Base-by-base conservation (phyloP, 2,113 vertebrate species). In the Euleptes europaea region DNA sequence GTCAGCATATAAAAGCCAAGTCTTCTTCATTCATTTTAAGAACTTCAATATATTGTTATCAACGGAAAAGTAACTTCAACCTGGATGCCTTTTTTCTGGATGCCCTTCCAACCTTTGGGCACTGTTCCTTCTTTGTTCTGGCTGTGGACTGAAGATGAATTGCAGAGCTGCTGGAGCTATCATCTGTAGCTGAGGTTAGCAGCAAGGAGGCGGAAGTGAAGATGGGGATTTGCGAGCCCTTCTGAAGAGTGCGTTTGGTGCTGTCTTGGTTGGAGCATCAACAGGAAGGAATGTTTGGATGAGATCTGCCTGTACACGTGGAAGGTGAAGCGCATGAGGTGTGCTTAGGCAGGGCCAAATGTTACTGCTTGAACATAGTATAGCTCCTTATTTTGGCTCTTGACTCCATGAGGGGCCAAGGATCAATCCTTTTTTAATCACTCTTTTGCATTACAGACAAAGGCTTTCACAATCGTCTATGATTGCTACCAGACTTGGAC, bases 401-500 rank as follows among this genome's bases (percentile, higher is more conserved):
- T 92, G 85, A 88, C 17, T 92, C 83, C 83, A 4, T 28, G 78
- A 51, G 78, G 88, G 49, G 60, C 86, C 85, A 87, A 90, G 91
- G 92, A 91, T 91, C 91, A 93, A 90, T 91, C 72, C 82, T 88
- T 89, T 94, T 95, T 93, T 91, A n/a, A 91, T 90, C 93, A 80
- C 89, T 79, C 84, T 83, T 84, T 93, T 92, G 85, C 75, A 0
- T 91, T 92, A 9, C 89, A 94, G 87, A 3, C 33, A 89, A 90
- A 92, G 94, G 94, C 90, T 88, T 66, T 54, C 15, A 67, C 92
- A 91, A 85, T 87, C 87, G 86, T 15, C 81, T 40, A 0, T 91
- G 94, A 95, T 95, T 93, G 85, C 88, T 95, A 88, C 89, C 95
- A 96, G 96, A 91, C 90, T 0, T 73, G 74, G 87, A 14, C 77